These are phyloP conservation scores for Tetraodon nigroviridis DNA, from an alignment of 2,113 vertebrate genomes.

Conservation along the genomic window DNA sequence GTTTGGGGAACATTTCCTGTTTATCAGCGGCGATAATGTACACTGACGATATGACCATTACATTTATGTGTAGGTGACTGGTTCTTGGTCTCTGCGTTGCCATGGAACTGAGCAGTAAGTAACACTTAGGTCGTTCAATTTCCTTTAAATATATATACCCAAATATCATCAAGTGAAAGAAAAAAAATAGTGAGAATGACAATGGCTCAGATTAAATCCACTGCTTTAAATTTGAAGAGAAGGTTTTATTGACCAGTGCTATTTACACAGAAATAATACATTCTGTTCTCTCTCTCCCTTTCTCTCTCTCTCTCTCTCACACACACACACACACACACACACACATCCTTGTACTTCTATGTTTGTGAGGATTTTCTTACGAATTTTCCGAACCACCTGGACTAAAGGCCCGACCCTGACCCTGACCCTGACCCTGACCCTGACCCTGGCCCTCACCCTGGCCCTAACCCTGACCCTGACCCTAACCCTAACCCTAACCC, in stretches of 20 bases:
- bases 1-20: too few species aligned
- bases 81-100: background rate
- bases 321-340: constrained; percentile 76
- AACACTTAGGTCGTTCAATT: too few species aligned
- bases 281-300: constrained; percentile 14
- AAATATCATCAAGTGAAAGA: too few species aligned
- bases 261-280: constrained; percentile 80
- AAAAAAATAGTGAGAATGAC: background rate
- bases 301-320: constrained; percentile 51
- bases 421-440: too few species aligned
- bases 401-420: too few species aligned
- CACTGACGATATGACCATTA: too few species aligned
- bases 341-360: constrained; percentile 13
- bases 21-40: too few species aligned
- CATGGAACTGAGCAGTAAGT: background rate
- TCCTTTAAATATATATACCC: too few species aligned
- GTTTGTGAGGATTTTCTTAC: constrained; percentile 35
- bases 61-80: background rate
- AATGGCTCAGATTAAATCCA: constrained; percentile 11
- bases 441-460: too few species aligned
- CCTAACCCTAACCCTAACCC: too few species aligned
- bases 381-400: too few species aligned
- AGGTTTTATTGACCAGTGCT: constrained; percentile 76
- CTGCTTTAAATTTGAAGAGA: constrained; percentile 65
- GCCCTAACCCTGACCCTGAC: too few species aligned